Conservation (phyloP, 2,888 invertebrate species). For the Rhagophthalmus giganteus region DNA sequence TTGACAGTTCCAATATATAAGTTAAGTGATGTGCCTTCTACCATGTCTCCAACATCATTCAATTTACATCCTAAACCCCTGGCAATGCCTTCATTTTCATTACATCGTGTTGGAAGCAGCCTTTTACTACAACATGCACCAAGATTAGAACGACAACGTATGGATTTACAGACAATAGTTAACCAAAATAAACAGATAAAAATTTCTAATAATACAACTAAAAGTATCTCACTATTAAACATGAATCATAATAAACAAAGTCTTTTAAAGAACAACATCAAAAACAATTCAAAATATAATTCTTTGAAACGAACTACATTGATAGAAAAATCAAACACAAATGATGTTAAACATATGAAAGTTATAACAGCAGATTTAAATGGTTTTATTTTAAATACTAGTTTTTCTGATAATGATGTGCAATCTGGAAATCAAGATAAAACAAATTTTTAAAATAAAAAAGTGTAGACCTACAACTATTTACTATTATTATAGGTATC, state of each 20-base stretch:
- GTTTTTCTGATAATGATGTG: too few species aligned
- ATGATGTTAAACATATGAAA: conserved; percentile 48
- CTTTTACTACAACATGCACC: conserved; percentile 56
- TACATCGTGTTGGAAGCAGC: conserved; percentile 62
- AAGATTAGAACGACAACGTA: conserved; percentile 49
- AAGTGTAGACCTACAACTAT: too few species aligned
- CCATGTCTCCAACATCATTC: conserved; percentile 49
- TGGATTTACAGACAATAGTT: conserved; percentile 48
- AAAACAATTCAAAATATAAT: conserved; percentile 42
- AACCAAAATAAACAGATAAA: conserved; percentile 40
- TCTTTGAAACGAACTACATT: conserved; percentile 38
- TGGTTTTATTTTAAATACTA: too few species aligned
- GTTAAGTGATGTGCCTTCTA: conserved; percentile 16
- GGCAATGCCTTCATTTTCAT: conserved; percentile 61
- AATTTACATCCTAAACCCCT: conserved; percentile 64
- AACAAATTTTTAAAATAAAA: too few species aligned
- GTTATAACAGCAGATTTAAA: too few species aligned
- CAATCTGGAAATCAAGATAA: too few species aligned
- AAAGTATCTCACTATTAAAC: conserved; percentile 38
- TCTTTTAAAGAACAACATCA: conserved; percentile 39
- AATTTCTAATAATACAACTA: conserved; percentile 38
- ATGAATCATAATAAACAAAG: conserved; percentile 21
- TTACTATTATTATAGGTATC: too few species aligned
- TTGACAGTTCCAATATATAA: conserved; percentile 7
- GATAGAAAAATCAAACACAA: conserved; percentile 45